Evolutionary conservation across 2,888 invertebrate species (phyloP).

Genomic region (Emmelina monodactyla): DNA sequence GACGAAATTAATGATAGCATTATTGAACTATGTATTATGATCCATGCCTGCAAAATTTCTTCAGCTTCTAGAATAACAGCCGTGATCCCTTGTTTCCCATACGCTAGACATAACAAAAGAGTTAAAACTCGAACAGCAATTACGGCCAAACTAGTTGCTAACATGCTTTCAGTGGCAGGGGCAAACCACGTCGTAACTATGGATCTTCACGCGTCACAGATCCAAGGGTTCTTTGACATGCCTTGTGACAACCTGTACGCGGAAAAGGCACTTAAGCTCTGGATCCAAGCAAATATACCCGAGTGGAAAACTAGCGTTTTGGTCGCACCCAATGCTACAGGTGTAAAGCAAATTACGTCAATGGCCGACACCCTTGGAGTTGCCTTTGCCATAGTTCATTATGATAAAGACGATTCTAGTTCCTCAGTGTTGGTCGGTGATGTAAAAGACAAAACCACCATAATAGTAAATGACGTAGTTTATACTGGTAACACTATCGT

Average conservation of each 20-base stretch:
- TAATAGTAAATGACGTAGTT: conserved; percentile 92
- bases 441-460: conserved; percentile 84
- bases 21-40: conserved; percentile 93
- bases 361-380: conserved; percentile 91
- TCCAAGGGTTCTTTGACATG: conserved; percentile 94
- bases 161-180: conserved; percentile 88
- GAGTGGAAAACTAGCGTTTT: conserved; percentile 89
- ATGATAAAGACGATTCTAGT: conserved; percentile 88
- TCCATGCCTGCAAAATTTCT: conserved; percentile 92
- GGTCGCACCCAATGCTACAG: conserved; percentile 93
- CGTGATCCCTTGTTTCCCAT: conserved; percentile 91
- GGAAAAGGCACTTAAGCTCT: conserved; percentile 89
- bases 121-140: conserved; percentile 92
- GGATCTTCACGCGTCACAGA: conserved; percentile 92
- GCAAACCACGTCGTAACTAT: conserved; percentile 94
- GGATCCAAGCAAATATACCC: conserved; percentile 89
- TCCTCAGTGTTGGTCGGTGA: conserved; percentile 92
- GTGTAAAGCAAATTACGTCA: conserved; percentile 91
- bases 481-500: conserved; percentile 92
- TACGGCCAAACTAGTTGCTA: conserved; percentile 88
- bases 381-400: conserved; percentile 92
- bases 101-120: conserved; percentile 91
- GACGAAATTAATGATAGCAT: conserved; percentile 91
- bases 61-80: conserved; percentile 90
- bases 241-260: conserved; percentile 93